Percentiles rank a stretch among this genome's conserved stretches.
phyloP scores from a whole-genome alignment of 1,140 invertebrate species.

The Pomacea maculata region DNA sequence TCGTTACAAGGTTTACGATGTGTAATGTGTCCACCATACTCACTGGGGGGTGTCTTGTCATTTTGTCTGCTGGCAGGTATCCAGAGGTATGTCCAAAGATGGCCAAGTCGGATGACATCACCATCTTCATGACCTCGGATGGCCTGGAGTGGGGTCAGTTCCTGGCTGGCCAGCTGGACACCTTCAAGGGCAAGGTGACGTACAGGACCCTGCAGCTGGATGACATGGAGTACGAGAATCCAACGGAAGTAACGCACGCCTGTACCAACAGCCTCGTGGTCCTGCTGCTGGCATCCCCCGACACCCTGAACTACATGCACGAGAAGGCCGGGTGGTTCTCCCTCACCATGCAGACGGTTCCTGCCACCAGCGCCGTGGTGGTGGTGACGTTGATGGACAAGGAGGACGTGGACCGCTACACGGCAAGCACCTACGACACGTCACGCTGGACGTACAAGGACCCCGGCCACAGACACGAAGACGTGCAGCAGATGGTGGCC shows the following conservation, averaged over 20 bases:
- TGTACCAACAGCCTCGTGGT: slow-evolving; percentile 5
- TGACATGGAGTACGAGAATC: slow-evolving; percentile 24
- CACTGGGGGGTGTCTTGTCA: too few relatives aligned
- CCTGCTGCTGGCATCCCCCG: slow-evolving; percentile 11
- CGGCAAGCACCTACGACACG: neutral
- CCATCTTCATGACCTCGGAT: slow-evolving; percentile 10
- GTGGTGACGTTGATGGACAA: neutral
- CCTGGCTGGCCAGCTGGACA: neutral
- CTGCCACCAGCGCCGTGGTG: neutral
- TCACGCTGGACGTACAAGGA: neutral
- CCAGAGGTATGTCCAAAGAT: neutral
- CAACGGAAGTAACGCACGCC: slow-evolving; percentile 14
- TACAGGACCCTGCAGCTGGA: slow-evolving; percentile 10
- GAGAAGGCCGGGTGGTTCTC: slow-evolving; percentile 17
- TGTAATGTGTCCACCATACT: too few relatives aligned
- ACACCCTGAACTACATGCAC: slow-evolving; percentile 6
- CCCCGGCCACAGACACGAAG: neutral
- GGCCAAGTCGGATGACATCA: neutral
- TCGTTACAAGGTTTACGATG: too few relatives aligned
- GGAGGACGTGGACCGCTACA: neutral
- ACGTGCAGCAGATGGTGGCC: slow-evolving; percentile 13
- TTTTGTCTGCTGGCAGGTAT: too few relatives aligned
- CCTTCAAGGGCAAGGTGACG: neutral
- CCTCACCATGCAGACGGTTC: neutral
- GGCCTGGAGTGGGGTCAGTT: slow-evolving; percentile 5